A percentile compares a stretch with the other conserved stretches of the same genome.
Conservation (phyloP, 1,140 invertebrate genomes). For the Bactericera cockerelli region DNA sequence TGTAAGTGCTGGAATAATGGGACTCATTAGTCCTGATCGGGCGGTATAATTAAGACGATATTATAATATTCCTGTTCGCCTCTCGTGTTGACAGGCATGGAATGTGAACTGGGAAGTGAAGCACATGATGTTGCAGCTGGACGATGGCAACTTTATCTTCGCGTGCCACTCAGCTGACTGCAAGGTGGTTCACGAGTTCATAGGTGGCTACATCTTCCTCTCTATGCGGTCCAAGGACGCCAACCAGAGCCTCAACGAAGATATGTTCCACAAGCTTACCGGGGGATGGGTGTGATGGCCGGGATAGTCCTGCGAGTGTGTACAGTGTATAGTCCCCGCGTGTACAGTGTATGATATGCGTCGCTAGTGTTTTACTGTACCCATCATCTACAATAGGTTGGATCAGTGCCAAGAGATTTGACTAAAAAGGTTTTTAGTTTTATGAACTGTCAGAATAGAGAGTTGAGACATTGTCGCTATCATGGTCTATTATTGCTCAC, state of each 20-base stretch:
- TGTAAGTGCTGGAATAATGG: too few relatives aligned
- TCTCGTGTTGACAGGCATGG: conserved; percentile 57
- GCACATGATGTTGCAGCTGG: conserved; percentile 96
- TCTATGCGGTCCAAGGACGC: conserved; percentile 97
- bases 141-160: conserved; percentile 89
- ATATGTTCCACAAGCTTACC: conserved; percentile 95
- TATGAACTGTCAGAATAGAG: too few relatives aligned
- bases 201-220: conserved; percentile 97
- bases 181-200: conserved; percentile 97
- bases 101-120: conserved; percentile 99
- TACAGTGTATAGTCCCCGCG: background rate
- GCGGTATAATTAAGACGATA: too few relatives aligned
- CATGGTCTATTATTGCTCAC: too few relatives aligned
- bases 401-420: too few relatives aligned
- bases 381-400: too few relatives aligned
- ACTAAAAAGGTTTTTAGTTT: too few relatives aligned
- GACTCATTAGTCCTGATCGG: too few relatives aligned
- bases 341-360: background rate
- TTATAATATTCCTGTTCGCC: too few relatives aligned
- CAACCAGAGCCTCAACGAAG: conserved; percentile 92
- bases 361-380: too few relatives aligned
- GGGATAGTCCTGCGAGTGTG: background rate
- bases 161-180: conserved; percentile 88
- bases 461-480: too few relatives aligned
- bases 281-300: conserved; percentile 87